Evolutionary conservation across 92 coral and sea anemone genomes (phyloP).

Genomic region (Montipora capitata): DNA sequence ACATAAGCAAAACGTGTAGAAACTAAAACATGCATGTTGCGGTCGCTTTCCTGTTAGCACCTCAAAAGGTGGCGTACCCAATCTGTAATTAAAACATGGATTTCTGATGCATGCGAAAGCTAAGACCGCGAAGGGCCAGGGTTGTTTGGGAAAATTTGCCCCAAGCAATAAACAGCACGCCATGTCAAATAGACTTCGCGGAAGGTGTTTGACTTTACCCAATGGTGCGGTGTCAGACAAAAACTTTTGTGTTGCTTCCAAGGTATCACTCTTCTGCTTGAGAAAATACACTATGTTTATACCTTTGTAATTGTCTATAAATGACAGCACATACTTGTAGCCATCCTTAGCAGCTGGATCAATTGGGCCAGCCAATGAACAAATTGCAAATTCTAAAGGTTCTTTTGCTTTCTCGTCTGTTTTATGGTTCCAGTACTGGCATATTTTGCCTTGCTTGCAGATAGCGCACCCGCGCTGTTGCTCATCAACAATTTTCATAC

Average conservation of each 20-base stretch:
- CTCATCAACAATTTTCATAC: constrained; percentile 62
- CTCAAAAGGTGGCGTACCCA: constrained; percentile 32
- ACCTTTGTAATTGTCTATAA: constrained; percentile 49
- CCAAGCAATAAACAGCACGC: constrained; percentile 29
- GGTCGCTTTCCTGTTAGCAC: constrained; percentile 56
- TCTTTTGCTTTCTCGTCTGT: constrained; percentile 60
- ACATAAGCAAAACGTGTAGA: neutral
- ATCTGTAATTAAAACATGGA: constrained; percentile 31
- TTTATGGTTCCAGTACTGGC: constrained; percentile 57
- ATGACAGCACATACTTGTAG: constrained; percentile 58
- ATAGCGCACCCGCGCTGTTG: constrained; percentile 55
- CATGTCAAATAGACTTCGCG: constrained; percentile 28
- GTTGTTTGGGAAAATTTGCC: neutral
- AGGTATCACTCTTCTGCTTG: constrained; percentile 50
- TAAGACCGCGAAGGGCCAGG: neutral
- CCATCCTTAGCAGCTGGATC: constrained; percentile 71
- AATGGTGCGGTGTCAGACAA: constrained; percentile 57
- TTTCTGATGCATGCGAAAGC: neutral
- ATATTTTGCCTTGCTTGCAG: constrained; percentile 66
- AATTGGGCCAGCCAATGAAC: constrained; percentile 59
- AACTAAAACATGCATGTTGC: constrained; percentile 30
- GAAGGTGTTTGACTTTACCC: constrained; percentile 49
- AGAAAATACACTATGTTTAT: constrained; percentile 42
- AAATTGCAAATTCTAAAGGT: constrained; percentile 56
- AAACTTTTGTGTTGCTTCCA: constrained; percentile 44